Conservation (phyloP, 2,888 invertebrate species). For the Palloptera scutellata region DNA sequence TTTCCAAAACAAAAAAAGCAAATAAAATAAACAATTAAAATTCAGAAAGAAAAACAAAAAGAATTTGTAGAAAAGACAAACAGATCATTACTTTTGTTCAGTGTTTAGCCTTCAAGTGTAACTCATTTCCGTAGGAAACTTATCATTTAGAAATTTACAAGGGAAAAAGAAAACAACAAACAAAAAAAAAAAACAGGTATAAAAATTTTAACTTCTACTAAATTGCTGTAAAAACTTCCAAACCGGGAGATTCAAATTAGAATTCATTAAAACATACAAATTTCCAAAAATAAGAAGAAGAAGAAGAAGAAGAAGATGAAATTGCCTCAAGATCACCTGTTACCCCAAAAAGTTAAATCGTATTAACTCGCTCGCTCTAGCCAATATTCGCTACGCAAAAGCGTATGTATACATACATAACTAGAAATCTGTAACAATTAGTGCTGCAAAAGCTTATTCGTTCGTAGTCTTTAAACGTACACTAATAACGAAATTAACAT, state of each 20-base stretch:
- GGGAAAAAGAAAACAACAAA: too few species aligned
- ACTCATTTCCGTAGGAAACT: not conserved
- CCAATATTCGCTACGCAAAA: too few species aligned
- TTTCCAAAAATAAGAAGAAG: too few species aligned
- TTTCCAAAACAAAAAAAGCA: not conserved
- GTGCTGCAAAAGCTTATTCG: conserved; percentile 36
- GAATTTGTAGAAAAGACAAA: not conserved
- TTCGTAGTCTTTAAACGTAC: too few species aligned
- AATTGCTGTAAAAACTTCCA: too few species aligned
- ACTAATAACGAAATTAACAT: too few species aligned
- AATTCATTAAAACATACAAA: not conserved
- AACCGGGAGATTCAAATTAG: too few species aligned
- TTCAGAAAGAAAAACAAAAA: not conserved
- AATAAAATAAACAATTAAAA: not conserved
- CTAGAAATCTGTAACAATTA: conserved; percentile 52
- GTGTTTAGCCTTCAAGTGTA: not conserved
- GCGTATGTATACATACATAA: too few species aligned
- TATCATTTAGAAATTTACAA: not conserved
- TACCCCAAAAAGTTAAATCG: not conserved
- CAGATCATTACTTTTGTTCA: not conserved
- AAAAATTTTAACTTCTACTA: not conserved
- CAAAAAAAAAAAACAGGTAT: not conserved
- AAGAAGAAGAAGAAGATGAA: not conserved
- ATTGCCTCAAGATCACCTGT: conserved; percentile 3
- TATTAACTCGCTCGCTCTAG: too few species aligned